These are phyloP conservation scores for Gymnothorax reevesii DNA, from an alignment of 2,797 vertebrate species.

Conservation along the genomic window DNA sequence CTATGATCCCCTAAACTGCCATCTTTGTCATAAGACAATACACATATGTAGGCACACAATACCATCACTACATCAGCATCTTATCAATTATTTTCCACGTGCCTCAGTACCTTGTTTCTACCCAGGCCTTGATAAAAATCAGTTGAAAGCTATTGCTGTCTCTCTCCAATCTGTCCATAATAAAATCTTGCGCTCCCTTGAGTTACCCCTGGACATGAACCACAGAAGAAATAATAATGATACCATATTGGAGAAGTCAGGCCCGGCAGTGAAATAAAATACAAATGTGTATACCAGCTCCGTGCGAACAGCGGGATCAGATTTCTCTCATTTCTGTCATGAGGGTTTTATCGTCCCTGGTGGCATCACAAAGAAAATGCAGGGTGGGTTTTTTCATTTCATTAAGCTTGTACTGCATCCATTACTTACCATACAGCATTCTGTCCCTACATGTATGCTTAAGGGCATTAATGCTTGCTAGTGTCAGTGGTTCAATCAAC, in stretches of 20 bases:
- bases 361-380: neutral
- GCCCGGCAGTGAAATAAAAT: neutral
- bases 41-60: neutral
- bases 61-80: neutral
- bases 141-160: neutral
- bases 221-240: constrained; percentile 28
- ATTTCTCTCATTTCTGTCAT: neutral
- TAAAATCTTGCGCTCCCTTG: neutral
- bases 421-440: neutral
- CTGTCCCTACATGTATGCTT: neutral
- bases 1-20: too few relatives aligned
- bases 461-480: constrained; percentile 9
- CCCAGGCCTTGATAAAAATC: neutral
- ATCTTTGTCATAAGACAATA: too few relatives aligned
- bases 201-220: constrained; percentile 25
- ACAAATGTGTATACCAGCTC: neutral
- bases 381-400: neutral
- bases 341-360: neutral
- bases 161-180: neutral
- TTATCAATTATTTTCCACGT: neutral
- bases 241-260: constrained; percentile 18
- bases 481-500: neutral
- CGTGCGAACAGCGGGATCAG: neutral
- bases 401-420: neutral
- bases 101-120: neutral